Percentiles rank a stretch among this genome's conserved stretches.
These are phyloP conservation scores for Stomorhina lunata DNA, from an alignment of 2,888 invertebrate genomes.

Conservation along the genomic window DNA sequence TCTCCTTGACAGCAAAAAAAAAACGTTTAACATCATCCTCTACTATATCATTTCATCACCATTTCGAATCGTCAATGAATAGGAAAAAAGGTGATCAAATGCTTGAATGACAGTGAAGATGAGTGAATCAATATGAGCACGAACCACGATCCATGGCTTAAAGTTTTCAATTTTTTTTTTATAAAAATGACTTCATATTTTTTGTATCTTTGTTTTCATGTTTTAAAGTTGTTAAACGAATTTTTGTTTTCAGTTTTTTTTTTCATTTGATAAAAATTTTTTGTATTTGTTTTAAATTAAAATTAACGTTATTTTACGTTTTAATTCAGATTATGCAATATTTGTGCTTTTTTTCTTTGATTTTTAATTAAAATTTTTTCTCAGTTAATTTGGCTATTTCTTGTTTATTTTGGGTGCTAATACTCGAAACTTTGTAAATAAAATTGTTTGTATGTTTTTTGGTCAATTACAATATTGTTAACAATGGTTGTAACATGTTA, in stretches of 20 bases:
- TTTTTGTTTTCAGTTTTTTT: too few relatives aligned
- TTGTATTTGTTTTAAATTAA: not conserved
- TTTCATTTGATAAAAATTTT: too few relatives aligned
- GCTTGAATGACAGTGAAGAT: not conserved
- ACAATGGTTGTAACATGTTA: not conserved
- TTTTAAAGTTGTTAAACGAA: constrained; percentile 9
- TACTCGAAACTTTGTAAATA: too few relatives aligned
- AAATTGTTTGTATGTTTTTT: not conserved
- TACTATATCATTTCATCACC: constrained; percentile 3
- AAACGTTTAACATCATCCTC: not conserved
- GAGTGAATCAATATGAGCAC: not conserved
- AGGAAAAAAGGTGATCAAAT: constrained; percentile 1
- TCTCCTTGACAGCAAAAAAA: too few relatives aligned
- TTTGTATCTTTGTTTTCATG: not conserved
- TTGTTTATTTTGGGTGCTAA: not conserved
- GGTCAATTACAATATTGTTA: not conserved
- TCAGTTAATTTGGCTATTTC: not conserved
- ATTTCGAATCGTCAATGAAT: not conserved
- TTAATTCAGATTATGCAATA: constrained; percentile 15
- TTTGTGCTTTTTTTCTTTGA: not conserved
- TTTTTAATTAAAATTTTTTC: constrained; percentile 15
- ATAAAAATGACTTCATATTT: constrained; percentile 10
- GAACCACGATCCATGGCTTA: too few relatives aligned
- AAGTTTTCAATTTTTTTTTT: constrained; percentile 1
- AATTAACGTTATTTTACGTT: not conserved